phyloP scores from a whole-genome alignment of 2,113 vertebrate genomes.

The Dermatemys mawii region DNA sequence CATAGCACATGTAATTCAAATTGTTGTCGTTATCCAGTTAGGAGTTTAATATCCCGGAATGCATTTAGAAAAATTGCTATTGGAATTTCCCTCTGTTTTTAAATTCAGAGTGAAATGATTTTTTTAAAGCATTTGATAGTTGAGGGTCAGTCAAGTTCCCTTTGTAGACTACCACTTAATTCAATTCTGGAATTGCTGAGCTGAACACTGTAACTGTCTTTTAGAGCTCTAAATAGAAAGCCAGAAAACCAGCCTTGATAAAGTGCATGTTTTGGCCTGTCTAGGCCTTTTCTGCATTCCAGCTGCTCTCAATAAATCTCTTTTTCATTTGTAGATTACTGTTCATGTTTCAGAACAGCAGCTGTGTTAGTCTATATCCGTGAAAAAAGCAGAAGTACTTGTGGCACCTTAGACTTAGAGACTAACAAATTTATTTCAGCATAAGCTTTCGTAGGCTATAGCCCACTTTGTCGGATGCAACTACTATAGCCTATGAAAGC shows the following conservation, averaged over 20 bases:
- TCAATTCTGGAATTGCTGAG: conserved; percentile 51
- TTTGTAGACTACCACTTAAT: conserved; percentile 50
- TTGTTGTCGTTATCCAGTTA: neutral
- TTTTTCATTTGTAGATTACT: conserved; percentile 37
- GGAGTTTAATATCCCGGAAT: conserved; percentile 14
- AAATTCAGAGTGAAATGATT: conserved; percentile 32
- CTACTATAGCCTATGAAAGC: no score
- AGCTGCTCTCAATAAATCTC: conserved; percentile 45
- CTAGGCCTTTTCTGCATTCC: neutral
- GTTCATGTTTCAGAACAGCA: neutral
- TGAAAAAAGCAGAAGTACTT: no score
- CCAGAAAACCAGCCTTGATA: conserved; percentile 38
- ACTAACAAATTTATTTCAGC: no score
- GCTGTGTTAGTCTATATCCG: no score
- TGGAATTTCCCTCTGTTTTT: conserved; percentile 53
- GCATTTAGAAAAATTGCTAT: neutral
- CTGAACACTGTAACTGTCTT: conserved; percentile 33
- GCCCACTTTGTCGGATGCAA: no score
- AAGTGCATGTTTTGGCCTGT: neutral
- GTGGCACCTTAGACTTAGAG: no score
- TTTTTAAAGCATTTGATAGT: conserved; percentile 1
- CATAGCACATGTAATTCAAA: neutral
- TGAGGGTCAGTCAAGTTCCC: conserved; percentile 38
- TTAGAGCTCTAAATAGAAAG: conserved; percentile 53
- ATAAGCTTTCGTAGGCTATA: no score